Evolutionary conservation across 2,113 vertebrate genomes (phyloP).

Genomic region (Aspiorhynchus laticeps): DNA sequence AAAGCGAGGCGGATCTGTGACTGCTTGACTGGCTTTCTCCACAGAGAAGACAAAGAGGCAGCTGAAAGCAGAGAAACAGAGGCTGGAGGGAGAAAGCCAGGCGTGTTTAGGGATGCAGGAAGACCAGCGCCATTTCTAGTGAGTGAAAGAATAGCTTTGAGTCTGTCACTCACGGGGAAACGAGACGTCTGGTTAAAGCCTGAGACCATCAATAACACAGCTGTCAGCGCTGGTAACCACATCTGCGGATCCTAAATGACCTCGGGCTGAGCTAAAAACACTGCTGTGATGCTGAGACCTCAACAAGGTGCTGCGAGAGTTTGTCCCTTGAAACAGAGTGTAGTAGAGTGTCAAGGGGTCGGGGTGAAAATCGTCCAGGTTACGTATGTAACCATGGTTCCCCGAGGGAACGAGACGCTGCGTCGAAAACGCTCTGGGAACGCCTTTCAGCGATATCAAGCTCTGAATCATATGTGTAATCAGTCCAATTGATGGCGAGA

Average conservation of each 20-base stretch:
- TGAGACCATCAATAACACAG: slow-evolving; percentile 55
- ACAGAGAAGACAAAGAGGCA: neutral
- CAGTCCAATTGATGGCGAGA: no score
- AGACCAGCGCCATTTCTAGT: slow-evolving; percentile 55
- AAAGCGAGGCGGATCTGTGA: slow-evolving; percentile 1
- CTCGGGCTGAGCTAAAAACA: slow-evolving; percentile 56
- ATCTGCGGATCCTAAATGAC: slow-evolving; percentile 48
- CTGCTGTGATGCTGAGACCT: neutral
- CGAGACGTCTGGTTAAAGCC: slow-evolving; percentile 51
- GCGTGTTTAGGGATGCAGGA: slow-evolving; percentile 64
- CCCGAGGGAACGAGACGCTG: no score
- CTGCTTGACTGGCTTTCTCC: slow-evolving; percentile 4
- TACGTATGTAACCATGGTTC: no score
- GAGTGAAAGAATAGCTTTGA: slow-evolving; percentile 71
- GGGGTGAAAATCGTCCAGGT: neutral
- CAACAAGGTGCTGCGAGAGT: neutral
- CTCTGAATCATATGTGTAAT: no score
- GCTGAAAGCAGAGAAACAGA: slow-evolving; percentile 2
- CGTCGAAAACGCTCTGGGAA: no score
- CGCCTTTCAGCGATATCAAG: no score
- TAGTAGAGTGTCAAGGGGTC: neutral
- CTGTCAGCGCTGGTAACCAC: slow-evolving; percentile 35
- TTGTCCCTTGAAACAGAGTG: neutral
- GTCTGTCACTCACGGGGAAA: slow-evolving; percentile 68
- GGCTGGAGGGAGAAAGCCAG: neutral